A percentile compares a stretch with the other conserved stretches of the same genome.
Evolutionary conservation across 2,113 vertebrate species (phyloP).

Genomic region (Kryptolebias marmoratus): DNA sequence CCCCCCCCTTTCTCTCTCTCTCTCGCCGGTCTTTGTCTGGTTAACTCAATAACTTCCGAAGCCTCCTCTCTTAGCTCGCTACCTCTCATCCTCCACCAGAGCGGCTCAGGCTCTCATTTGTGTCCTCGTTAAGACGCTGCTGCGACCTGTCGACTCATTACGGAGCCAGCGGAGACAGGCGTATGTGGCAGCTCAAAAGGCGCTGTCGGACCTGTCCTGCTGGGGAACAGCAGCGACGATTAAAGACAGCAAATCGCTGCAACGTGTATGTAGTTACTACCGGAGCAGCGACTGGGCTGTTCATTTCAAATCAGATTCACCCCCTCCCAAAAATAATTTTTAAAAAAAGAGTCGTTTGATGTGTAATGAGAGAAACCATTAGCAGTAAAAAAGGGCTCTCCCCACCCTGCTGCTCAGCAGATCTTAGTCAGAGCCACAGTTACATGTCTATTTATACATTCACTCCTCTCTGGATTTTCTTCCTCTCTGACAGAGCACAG

Average conservation of each 20-base stretch:
- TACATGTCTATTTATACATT: constrained; percentile 76
- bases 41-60: constrained; percentile 72
- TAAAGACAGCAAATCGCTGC: constrained; percentile 21
- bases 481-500: constrained; percentile 56
- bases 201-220: constrained; percentile 9
- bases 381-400: constrained; percentile 72
- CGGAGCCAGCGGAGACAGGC: neutral
- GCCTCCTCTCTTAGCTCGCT: constrained; percentile 49
- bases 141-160: constrained; percentile 17
- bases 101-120: constrained; percentile 34
- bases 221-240: constrained; percentile 27
- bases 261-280: constrained; percentile 9
- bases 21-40: constrained; percentile 51
- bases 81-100: constrained; percentile 33
- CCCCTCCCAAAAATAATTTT: constrained; percentile 6
- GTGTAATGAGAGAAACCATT: constrained; percentile 77
- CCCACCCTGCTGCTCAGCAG: constrained; percentile 62
- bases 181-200: constrained; percentile 20
- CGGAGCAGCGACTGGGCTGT: constrained; percentile 31
- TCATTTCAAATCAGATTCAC: constrained; percentile 55
- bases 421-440: constrained; percentile 62
- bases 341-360: constrained; percentile 64
- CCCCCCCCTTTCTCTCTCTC: constrained; percentile 21
- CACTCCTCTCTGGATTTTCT: constrained; percentile 59
- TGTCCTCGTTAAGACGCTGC: neutral